Percentiles rank a stretch among this genome's conserved stretches.
Evolutionary conservation across 2,888 invertebrate species (phyloP).

Genomic region (Aleiodes leptofemur): DNA sequence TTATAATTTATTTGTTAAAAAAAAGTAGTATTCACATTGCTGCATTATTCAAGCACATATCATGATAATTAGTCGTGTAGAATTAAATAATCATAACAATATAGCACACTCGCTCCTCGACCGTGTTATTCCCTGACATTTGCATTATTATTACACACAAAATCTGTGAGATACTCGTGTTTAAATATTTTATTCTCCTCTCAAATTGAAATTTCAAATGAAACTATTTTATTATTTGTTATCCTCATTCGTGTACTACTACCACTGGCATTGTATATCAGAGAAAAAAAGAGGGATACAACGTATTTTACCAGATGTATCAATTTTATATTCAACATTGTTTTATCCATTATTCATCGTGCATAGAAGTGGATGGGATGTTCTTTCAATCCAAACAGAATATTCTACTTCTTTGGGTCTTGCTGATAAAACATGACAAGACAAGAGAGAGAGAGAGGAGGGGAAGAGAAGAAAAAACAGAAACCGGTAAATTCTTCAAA

Average conservation of each 20-base stretch:
- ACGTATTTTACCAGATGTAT: slow-evolving; percentile 5
- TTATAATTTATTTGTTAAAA: no score
- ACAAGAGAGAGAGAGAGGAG: not conserved
- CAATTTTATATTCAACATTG: slow-evolving; percentile 18
- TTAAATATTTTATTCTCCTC: no score
- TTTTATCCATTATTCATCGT: slow-evolving; percentile 18
- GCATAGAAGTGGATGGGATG: not conserved
- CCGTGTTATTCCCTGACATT: not conserved
- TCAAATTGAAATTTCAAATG: no score
- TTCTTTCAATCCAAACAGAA: not conserved
- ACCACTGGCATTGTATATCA: not conserved
- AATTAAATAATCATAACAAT: not conserved
- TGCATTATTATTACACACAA: no score
- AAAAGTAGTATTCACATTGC: no score
- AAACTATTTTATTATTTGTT: no score
- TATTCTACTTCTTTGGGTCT: not conserved
- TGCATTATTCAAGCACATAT: no score
- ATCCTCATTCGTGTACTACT: not conserved
- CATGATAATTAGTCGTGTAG: no score
- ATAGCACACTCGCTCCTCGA: not conserved
- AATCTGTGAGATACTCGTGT: no score
- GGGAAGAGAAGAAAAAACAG: no score
- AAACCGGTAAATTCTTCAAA: no score
- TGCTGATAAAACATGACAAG: not conserved
- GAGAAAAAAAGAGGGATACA: not conserved